Percentiles rank a stretch among this genome's conserved stretches.
These are phyloP conservation scores for Drosophila persimilis DNA, from an alignment of 1,140 invertebrate species.

Conservation along the genomic window DNA sequence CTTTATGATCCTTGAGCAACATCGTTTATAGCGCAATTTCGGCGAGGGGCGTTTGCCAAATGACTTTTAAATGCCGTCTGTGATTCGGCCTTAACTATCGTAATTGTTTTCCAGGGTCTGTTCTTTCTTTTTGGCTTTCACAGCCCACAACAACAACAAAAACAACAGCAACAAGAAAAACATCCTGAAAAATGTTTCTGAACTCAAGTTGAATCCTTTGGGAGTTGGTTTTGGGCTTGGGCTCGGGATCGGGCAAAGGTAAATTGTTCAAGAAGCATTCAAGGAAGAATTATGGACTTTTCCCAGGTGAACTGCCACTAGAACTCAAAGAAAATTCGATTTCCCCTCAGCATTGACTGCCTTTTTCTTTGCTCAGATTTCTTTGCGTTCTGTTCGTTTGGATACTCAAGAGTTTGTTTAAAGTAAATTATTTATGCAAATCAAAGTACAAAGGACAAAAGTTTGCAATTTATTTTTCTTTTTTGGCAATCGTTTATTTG, in stretches of 20 bases:
- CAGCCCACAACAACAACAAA: background rate
- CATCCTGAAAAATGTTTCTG: conserved; percentile 3
- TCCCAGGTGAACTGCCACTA: conserved; percentile 48
- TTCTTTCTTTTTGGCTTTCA: conserved; percentile 50
- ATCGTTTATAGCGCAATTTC: conserved; percentile 50
- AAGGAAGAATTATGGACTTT: conserved; percentile 73
- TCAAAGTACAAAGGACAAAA: conserved; percentile 56
- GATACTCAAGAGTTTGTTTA: conserved; percentile 62
- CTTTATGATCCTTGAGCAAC: conserved; percentile 69
- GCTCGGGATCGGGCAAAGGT: conserved; percentile 14
- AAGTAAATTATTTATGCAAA: conserved; percentile 81
- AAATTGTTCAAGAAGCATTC: conserved; percentile 60
- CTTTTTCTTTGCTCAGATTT: conserved; percentile 41
- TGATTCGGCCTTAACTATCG: conserved; percentile 48
- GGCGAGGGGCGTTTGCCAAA: conserved; percentile 73
- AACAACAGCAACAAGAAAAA: conserved; percentile 6
- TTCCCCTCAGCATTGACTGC: conserved; percentile 1
- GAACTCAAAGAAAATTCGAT: conserved; percentile 32
- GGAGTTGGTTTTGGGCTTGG: conserved; percentile 30
- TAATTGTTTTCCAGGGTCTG: conserved; percentile 34
- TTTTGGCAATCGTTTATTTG: conserved; percentile 31
- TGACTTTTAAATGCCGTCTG: conserved; percentile 76
- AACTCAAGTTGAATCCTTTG: conserved; percentile 41
- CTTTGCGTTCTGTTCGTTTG: conserved; percentile 35
- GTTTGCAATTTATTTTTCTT: conserved; percentile 77